phyloP scores from a whole-genome alignment of 1,140 invertebrate genomes.

The Drosophila bipectinata region DNA sequence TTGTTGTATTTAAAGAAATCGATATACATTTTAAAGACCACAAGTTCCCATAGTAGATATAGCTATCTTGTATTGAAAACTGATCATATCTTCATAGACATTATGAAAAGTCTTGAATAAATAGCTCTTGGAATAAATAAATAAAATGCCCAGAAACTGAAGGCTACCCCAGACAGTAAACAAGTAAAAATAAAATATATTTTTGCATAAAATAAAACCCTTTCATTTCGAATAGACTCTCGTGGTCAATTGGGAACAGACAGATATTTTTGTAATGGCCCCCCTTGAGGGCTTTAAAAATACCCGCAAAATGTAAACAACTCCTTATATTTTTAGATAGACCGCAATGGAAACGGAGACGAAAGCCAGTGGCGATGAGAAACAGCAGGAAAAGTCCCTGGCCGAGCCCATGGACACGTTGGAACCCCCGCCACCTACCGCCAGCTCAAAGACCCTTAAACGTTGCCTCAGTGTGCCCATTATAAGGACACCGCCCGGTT shows the following conservation, averaged over 20 bases:
- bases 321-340: conserved; percentile 28
- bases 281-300: conserved; percentile 20
- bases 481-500: conserved; percentile 86
- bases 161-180: not conserved
- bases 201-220: not conserved
- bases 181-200: not conserved
- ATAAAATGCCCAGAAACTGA: no score
- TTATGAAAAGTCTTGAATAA: not conserved
- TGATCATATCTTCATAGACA: no score
- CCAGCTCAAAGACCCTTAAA: conserved; percentile 87
- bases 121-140: no score
- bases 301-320: conserved; percentile 35
- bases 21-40: no score
- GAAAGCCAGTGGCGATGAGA: conserved; percentile 41
- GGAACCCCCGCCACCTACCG: conserved; percentile 76
- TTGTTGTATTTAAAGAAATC: no score
- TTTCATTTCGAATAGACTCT: not conserved
- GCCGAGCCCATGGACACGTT: conserved; percentile 61
- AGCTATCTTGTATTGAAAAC: no score
- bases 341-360: conserved; percentile 66
- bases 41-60: no score
- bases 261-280: conserved; percentile 12
- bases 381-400: conserved; percentile 25
- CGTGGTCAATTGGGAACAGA: not conserved
- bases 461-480: conserved; percentile 93